phyloP scores from a whole-genome alignment of 2,113 vertebrate species.

The Notiomystis cincta region DNA sequence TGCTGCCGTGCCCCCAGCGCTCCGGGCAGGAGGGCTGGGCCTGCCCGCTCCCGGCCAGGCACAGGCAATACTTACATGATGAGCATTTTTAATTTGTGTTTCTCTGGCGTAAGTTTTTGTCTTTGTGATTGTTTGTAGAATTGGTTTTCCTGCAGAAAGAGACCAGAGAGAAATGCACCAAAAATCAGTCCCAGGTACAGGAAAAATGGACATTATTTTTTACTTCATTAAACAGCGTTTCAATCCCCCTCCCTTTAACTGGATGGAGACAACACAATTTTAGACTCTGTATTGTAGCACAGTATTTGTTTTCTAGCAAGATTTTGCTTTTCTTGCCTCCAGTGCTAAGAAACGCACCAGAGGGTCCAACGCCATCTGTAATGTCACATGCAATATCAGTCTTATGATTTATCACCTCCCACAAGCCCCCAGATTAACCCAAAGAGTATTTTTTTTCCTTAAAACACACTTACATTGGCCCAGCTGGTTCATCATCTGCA shows the following conservation, averaged over 20 bases:
- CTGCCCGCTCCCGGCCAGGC: background rate
- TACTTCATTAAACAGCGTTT: background rate
- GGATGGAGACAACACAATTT: background rate
- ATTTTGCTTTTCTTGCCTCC: background rate
- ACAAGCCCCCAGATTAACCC: background rate
- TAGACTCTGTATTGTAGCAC: background rate
- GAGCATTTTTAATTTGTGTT: constrained; percentile 89
- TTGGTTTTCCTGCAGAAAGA: constrained; percentile 89
- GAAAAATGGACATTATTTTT: fast-evolving
- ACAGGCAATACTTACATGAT: constrained; percentile 71
- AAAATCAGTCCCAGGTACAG: background rate
- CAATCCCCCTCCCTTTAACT: background rate
- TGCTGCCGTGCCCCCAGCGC: background rate
- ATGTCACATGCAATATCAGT: background rate
- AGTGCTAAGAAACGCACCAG: background rate
- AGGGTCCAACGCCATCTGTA: background rate
- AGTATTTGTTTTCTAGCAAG: background rate
- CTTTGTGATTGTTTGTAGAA: constrained; percentile 99
- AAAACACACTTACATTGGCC: constrained; percentile 86
- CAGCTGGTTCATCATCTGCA: constrained; percentile 95
- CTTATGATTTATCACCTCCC: background rate
- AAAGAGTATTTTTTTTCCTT: background rate
- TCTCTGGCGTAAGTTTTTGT: constrained; percentile 98
- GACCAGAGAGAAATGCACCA: background rate
- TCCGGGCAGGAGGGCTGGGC: background rate